Conservation (phyloP, 2,113 vertebrate species). For the Oostethus manadensis region DNA sequence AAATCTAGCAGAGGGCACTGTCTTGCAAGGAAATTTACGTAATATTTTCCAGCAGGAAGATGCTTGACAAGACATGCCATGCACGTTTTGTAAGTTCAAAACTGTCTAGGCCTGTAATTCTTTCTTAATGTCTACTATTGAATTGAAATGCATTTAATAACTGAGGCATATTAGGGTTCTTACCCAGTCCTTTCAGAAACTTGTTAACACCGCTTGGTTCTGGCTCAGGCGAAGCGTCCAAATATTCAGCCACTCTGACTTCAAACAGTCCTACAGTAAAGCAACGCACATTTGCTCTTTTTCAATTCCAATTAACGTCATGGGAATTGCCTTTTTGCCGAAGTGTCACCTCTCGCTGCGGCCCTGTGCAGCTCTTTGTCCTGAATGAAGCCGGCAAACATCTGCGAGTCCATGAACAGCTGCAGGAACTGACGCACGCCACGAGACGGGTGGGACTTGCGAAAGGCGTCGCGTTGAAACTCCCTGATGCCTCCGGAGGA, state of each 20-base stretch:
- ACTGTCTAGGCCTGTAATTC: too few species aligned
- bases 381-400: constrained; percentile 97
- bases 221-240: constrained; percentile 80
- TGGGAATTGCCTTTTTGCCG: too few species aligned
- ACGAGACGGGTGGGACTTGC: constrained; percentile 85
- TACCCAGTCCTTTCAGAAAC: constrained; percentile 91
- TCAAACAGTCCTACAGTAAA: constrained; percentile 87
- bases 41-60: too few species aligned
- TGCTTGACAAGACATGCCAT: too few species aligned
- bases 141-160: too few species aligned
- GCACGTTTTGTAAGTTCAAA: too few species aligned
- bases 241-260: constrained; percentile 81
- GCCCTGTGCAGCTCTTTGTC: constrained; percentile 89
- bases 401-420: constrained; percentile 97
- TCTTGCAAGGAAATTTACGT: too few species aligned
- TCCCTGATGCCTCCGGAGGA: constrained; percentile 72
- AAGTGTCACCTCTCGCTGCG: constrained; percentile 75
- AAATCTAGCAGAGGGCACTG: too few species aligned
- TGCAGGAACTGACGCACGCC: constrained; percentile 87
- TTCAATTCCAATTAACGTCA: neutral
- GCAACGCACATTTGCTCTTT: neutral
- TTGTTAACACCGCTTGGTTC: constrained; percentile 86
- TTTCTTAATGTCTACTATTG: too few species aligned
- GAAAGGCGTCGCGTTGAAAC: constrained; percentile 86
- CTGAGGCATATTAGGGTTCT: constrained; percentile 29